Percentiles rank a stretch among this genome's conserved stretches.
phyloP scores from a whole-genome alignment of 2,797 vertebrate genomes.

The Leptatherina wallacei region DNA sequence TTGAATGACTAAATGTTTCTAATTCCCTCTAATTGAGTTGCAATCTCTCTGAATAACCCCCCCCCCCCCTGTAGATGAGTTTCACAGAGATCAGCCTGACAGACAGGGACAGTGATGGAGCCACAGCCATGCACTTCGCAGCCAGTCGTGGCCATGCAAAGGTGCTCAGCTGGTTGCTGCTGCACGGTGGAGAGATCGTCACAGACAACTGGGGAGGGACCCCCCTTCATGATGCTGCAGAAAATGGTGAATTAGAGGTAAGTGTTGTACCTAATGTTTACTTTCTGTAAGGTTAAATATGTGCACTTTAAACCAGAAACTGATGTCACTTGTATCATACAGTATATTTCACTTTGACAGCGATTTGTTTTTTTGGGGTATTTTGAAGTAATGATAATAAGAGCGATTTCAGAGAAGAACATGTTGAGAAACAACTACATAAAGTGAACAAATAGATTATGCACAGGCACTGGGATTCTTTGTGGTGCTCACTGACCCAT shows the following conservation, averaged over 20 bases:
- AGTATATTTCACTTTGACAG: not conserved
- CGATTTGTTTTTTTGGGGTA: not conserved
- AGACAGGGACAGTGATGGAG: constrained; percentile 89
- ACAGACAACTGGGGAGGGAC: constrained; percentile 92
- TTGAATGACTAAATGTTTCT: not conserved
- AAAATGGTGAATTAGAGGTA: constrained; percentile 97
- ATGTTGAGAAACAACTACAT: not conserved
- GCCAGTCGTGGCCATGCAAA: constrained; percentile 95
- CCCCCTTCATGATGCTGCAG: constrained; percentile 92
- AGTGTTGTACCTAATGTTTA: constrained; percentile 12
- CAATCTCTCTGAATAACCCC: not conserved
- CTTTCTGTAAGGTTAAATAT: not conserved
- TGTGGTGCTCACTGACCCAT: not conserved
- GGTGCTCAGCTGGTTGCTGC: constrained; percentile 96
- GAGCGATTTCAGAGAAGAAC: not conserved
- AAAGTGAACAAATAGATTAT: not conserved
- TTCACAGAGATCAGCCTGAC: constrained; percentile 90
- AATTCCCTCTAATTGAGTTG: not conserved
- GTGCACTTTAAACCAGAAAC: not conserved
- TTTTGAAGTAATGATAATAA: not conserved
- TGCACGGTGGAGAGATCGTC: constrained; percentile 94
- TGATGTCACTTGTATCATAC: not conserved
- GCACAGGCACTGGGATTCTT: not conserved
- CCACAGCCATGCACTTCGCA: constrained; percentile 96
- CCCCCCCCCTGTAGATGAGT: constrained; percentile 83